These are phyloP conservation scores for Falco peregrinus DNA, from an alignment of 2,797 vertebrate genomes.

Conservation along the genomic window DNA sequence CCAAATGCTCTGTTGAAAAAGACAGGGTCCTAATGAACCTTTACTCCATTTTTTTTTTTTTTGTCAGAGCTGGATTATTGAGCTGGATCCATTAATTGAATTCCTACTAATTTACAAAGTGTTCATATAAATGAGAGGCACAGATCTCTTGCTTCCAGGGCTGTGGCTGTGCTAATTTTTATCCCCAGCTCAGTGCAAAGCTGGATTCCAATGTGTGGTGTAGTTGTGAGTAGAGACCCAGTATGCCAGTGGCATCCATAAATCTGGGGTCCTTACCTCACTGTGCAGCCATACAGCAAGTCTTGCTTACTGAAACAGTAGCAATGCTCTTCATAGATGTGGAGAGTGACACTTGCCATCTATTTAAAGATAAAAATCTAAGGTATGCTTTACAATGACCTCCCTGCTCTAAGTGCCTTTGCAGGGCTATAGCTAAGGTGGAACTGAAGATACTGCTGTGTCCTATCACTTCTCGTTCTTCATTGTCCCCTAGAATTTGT, in stretches of 20 bases:
- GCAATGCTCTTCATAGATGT: neutral
- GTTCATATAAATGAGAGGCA: neutral
- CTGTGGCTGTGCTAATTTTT: neutral
- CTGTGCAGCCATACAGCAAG: neutral
- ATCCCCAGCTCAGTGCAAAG: neutral
- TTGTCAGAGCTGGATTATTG: neutral
- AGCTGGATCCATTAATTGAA: neutral
- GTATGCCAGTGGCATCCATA: neutral
- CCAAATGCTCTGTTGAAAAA: neutral
- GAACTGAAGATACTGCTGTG: neutral
- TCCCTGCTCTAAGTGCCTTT: neutral
- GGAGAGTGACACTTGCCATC: neutral
- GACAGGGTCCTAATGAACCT: neutral
- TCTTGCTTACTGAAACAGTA: neutral
- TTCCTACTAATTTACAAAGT: neutral
- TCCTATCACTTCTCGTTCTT: neutral
- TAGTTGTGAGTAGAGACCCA: neutral
- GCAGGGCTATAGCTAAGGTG: neutral
- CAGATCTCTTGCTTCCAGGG: neutral
- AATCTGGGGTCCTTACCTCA: neutral
- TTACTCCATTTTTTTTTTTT: neutral
- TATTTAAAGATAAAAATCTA: neutral
- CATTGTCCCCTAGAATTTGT: neutral
- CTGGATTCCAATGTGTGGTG: neutral
- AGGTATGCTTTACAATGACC: neutral